Evolutionary conservation across 64 coral and sea anemone genomes (phyloP).

Genomic region (Acropora yongei): DNA sequence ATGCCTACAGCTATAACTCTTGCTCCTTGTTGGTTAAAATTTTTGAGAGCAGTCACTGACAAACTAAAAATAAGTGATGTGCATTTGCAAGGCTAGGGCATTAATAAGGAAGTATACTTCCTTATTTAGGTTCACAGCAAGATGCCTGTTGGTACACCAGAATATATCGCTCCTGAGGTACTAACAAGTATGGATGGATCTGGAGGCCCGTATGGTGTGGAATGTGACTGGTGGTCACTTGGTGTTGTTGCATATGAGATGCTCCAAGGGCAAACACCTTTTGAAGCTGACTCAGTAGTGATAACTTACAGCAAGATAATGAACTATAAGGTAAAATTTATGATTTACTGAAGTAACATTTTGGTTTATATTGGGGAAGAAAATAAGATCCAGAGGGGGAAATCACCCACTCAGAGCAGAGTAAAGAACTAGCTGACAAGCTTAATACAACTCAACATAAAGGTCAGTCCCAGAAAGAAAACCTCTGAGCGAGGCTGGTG

Average conservation of each 20-base stretch:
- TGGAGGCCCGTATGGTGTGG: constrained; percentile 87
- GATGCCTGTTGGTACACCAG: constrained; percentile 99
- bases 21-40: no score
- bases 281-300: constrained; percentile 93
- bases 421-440: no score
- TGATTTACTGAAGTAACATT: no score
- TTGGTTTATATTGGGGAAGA: no score
- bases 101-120: neutral
- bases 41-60: no score
- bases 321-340: constrained; percentile 83
- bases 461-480: no score
- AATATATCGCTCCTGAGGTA: constrained; percentile 96
- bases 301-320: constrained; percentile 99
- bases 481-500: no score
- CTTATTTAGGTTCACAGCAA: constrained; percentile 80
- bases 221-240: constrained; percentile 99
- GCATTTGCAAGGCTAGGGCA: neutral
- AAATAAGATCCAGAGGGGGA: no score
- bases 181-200: constrained; percentile 98
- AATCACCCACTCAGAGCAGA: no score
- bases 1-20: no score
- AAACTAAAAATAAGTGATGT: neutral
- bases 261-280: constrained; percentile 91
- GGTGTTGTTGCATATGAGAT: constrained; percentile 98
- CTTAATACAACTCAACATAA: no score